Base-by-base conservation (phyloP, 1,140 invertebrate genomes). In the Grapholita molesta region DNA sequence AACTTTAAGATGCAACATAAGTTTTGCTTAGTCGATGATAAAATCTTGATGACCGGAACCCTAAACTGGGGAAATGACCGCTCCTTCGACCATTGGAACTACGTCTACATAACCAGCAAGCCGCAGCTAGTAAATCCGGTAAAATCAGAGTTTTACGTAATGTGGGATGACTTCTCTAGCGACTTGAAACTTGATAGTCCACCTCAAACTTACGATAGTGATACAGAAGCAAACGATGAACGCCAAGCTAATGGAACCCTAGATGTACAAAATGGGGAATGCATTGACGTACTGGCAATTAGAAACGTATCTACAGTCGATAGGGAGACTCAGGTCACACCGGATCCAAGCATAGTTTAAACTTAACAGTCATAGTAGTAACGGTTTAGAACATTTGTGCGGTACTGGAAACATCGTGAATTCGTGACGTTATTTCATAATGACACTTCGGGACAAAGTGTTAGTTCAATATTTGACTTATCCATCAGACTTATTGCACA, bases 31-130 rank as follows among this genome's bases (percentile, higher is more conserved):
- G 75, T 91, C 38, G 89, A 91, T 70, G 86, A 89, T 64, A 78
- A 80, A 67, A 77, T 89, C 68, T 80, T 91, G 25, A 85, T 91
- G 87, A 89, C 88, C 11, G 89, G 89, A 55, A 91, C 89, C 32
- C 76, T 91, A 52, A 87, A 91, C 69, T 91, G 89, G 89, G 89
- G 89, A 25, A 78, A 90, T 68, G 89, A 91, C 68, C 84, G 81
- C 38, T 88, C 88, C 53, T 88, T 79, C 66, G 89, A 91, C 73
- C 75, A 89, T 69, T 90, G 89, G 89, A 90, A 91, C 68, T 91
- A 91, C 67, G 89, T 90, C 25, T 89, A 89, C 66, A 83, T 91
- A 64, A 91, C 89, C 57, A 90, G 73, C 66, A 91, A 90, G 70
- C 64, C 66, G 48, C 81, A 83, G 70, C 72, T 90, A 25, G 87